Evolutionary conservation across 2,888 invertebrate genomes (phyloP), one percentile per base, ranked within the genome.

Genomic region (Dryomyza anilis): DNA sequence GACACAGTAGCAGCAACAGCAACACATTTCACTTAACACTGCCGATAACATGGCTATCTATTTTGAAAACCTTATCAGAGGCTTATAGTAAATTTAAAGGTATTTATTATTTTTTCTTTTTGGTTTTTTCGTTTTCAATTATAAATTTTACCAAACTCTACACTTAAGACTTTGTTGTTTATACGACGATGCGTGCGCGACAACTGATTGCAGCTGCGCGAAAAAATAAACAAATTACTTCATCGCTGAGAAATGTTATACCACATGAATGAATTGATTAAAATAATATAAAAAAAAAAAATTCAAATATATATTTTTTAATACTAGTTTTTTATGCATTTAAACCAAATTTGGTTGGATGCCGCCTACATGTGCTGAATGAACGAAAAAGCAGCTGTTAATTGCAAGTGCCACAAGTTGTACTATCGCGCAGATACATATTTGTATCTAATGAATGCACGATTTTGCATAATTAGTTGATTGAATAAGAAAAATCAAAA

Each of bases 361-460:
- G 25, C 56, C 56, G 23, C 16, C 23, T 14, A 46, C 46, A 46
- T 23, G 12, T 8, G 12, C 7, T 33, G 33, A 14, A 46, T 16
- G 33, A 33, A 33, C 12, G 33, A 33, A 33, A 12, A 33, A 33
- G 48, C 59, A 59, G 23, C 19, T 33, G 48, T 25, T 48, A 59
- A 48, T 59, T 33, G 48, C 46, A 59, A 29, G 7, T 48, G 25
- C 14, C 36, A 25, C 30, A 58, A n/a, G n/a, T n/a, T n/a, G n/a
- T 59, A 59, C 59, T 12, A 12, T 25, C n/a, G 25, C n/a, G 1
- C 3, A 7, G 14, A 27, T 14, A 12, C 19, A 8, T 4, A 59
- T 12, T 27, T 27, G 46, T 48, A 59, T 59, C 33, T 59, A 59
- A 59, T 46, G 46, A n/a, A 48, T 46, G 58, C 58, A 43, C 36